phyloP scores from a whole-genome alignment of 2,888 invertebrate genomes.

The Keiferia lycopersicella region DNA sequence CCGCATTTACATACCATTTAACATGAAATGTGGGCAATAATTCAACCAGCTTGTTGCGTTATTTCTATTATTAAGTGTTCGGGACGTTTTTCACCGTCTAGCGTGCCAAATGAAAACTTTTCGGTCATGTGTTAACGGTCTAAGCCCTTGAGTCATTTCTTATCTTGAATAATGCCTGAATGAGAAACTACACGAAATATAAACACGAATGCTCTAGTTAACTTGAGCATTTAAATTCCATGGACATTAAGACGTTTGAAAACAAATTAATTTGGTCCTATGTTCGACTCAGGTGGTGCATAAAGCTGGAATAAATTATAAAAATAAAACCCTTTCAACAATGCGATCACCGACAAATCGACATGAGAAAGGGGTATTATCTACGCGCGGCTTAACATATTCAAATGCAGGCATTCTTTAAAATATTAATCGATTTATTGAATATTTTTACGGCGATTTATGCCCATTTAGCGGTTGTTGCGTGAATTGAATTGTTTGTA shows the following conservation, averaged over 20 bases:
- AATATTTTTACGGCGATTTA: constrained; percentile 77
- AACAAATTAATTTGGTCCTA: constrained; percentile 52
- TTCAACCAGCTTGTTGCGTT: constrained; percentile 73
- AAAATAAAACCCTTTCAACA: constrained; percentile 51
- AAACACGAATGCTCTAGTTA: constrained; percentile 51
- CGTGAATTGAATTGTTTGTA: constrained; percentile 81
- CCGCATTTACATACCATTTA: constrained; percentile 80
- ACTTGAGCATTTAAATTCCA: constrained; percentile 49
- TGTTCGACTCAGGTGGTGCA: constrained; percentile 15
- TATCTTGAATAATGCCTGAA: constrained; percentile 53
- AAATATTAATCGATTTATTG: constrained; percentile 77
- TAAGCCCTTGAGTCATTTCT: constrained; percentile 48
- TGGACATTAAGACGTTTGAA: constrained; percentile 44
- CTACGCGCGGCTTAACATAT: constrained; percentile 67
- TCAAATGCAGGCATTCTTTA: constrained; percentile 72
- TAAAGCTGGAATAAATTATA: constrained; percentile 27
- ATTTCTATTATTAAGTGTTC: constrained; percentile 78
- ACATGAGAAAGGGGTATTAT: constrained; percentile 49
- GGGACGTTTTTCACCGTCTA: constrained; percentile 66
- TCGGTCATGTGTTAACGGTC: constrained; percentile 58
- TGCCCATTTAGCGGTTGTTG: constrained; percentile 77
- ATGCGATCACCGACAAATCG: constrained; percentile 61
- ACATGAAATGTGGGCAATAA: constrained; percentile 80
- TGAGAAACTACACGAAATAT: constrained; percentile 45
- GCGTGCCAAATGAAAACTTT: constrained; percentile 52